Percentiles rank a stretch among this genome's conserved stretches.
phyloP scores from a whole-genome alignment of 2,888 invertebrate genomes.

The Tetragonula carbonaria region DNA sequence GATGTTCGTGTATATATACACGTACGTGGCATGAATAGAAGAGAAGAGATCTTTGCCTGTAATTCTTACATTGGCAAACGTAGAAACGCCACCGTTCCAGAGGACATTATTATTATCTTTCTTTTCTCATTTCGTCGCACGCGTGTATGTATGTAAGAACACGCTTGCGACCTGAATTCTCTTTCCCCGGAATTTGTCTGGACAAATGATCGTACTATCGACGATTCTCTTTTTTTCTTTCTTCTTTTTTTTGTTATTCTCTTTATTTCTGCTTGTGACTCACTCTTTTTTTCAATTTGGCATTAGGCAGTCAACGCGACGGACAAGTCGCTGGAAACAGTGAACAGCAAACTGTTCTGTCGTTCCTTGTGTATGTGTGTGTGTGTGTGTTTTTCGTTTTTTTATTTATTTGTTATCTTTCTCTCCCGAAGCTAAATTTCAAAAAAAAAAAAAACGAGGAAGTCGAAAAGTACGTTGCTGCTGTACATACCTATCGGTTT shows the following conservation, averaged over 20 bases:
- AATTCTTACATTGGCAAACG: constrained; percentile 58
- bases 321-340: constrained; percentile 57
- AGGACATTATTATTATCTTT: constrained; percentile 34
- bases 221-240: constrained; percentile 12
- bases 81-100: constrained; percentile 30
- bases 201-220: constrained; percentile 27
- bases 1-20: not conserved
- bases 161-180: constrained; percentile 38
- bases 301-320: constrained; percentile 81
- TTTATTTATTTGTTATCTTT: constrained; percentile 9
- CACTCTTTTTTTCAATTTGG: constrained; percentile 74
- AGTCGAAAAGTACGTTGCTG: constrained; percentile 49
- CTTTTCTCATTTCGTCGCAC: not conserved
- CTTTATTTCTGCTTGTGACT: not conserved
- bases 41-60: constrained; percentile 44
- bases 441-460: constrained; percentile 44
- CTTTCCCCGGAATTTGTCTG: constrained; percentile 26
- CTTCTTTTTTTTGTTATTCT: not conserved
- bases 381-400: not conserved
- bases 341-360: constrained; percentile 29
- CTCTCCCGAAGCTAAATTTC: constrained; percentile 32
- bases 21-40: not conserved
- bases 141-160: constrained; percentile 12
- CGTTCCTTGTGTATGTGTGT: constrained; percentile 4
- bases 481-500: constrained; percentile 12